phyloP scores from a whole-genome alignment of 2,888 invertebrate species.

The Eristalis pertinax region DNA sequence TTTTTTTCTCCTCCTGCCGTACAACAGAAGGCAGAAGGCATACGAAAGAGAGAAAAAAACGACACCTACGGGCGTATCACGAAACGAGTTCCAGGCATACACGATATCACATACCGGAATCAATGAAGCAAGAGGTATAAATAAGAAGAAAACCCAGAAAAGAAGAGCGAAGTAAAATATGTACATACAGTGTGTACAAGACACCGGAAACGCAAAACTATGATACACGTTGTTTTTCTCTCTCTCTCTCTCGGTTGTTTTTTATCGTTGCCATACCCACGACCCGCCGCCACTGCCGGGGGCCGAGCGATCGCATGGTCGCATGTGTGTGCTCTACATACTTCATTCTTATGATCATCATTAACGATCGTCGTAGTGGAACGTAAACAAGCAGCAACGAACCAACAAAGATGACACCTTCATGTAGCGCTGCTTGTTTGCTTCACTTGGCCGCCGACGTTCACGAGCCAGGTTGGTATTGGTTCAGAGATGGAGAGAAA shows the following conservation, averaged over 20 bases:
- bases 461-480: conserved; percentile 55
- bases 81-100: conserved; percentile 61
- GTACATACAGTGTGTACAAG: conserved; percentile 50
- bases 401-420: conserved; percentile 61
- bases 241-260: not conserved
- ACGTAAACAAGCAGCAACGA: conserved; percentile 60
- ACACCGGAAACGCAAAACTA: conserved; percentile 72
- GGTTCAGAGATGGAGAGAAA: not conserved
- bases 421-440: conserved; percentile 23
- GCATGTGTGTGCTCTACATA: conserved; percentile 61
- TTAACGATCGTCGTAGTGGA: conserved; percentile 48
- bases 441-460: conserved; percentile 4
- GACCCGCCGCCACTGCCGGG: not conserved
- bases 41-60: not conserved
- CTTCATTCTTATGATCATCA: conserved; percentile 52
- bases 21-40: not conserved
- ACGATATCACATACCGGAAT: conserved; percentile 61
- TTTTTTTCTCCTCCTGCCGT: conserved; percentile 24
- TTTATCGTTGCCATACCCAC: conserved; percentile 22
- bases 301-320: not conserved
- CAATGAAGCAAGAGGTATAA: conserved; percentile 67
- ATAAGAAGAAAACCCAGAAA: conserved; percentile 64
- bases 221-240: conserved; percentile 54
- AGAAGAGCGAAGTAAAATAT: conserved; percentile 61
- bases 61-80: conserved; percentile 60